Evolutionary conservation across 2,888 invertebrate genomes (phyloP).

Genomic region (Nycteola revayana): DNA sequence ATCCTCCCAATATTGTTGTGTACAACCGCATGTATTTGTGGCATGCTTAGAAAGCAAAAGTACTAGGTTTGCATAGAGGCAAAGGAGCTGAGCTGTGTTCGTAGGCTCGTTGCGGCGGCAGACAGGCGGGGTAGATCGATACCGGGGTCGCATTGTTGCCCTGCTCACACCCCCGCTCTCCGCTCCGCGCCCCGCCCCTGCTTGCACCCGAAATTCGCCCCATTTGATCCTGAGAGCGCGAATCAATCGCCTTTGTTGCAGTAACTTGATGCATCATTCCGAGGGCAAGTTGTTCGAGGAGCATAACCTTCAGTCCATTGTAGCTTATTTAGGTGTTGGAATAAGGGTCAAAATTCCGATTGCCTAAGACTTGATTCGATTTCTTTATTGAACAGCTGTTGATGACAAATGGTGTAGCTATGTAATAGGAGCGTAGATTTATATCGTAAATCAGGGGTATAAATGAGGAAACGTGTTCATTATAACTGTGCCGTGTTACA

Average conservation of each 20-base stretch:
- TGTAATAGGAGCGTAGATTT: no score
- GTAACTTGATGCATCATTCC: conserved; percentile 59
- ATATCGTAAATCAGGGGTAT: no score
- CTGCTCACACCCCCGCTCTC: conserved; percentile 38
- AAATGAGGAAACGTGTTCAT: no score
- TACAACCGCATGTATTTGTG: conserved; percentile 35
- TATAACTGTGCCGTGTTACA: no score
- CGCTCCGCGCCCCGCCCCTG: conserved; percentile 48
- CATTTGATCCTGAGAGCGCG: conserved; percentile 71
- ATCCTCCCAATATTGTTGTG: conserved; percentile 25
- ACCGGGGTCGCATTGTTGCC: conserved; percentile 78
- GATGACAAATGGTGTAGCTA: no score
- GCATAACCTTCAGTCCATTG: conserved; percentile 19
- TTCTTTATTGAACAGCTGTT: conserved; percentile 36
- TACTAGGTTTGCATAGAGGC: conserved; percentile 66
- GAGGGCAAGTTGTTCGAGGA: conserved; percentile 30
- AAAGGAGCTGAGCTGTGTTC: conserved; percentile 45
- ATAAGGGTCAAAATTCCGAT: conserved; percentile 20
- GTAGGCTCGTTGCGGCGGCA: conserved; percentile 65
- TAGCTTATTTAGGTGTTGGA: conserved; percentile 11
- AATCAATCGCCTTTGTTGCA: conserved; percentile 79
- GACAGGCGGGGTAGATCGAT: conserved; percentile 73
- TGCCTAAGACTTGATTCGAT: conserved; percentile 3
- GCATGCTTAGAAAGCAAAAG: conserved; percentile 64
- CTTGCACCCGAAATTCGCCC: conserved; percentile 74